Conservation (phyloP, 1,140 invertebrate species). For the Dreissena polymorpha region DNA sequence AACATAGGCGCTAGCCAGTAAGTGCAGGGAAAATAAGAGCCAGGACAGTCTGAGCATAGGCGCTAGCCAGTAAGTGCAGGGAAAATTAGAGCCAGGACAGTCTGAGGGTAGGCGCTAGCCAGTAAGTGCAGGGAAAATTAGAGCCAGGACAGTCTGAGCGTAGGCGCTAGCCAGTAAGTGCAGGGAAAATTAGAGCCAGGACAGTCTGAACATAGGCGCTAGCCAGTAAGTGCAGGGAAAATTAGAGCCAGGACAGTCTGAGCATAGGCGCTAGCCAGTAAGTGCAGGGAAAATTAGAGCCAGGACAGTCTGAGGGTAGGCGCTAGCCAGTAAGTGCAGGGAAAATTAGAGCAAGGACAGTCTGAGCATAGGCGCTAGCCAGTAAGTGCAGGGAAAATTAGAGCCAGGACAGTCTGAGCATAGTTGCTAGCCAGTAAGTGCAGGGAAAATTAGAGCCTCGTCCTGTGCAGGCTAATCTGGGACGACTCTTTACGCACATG, state of each 20-base stretch:
- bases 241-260: conserved; percentile 97
- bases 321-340: conserved; percentile 97
- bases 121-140: too few relatives aligned
- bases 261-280: conserved; percentile 98
- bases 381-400: too few relatives aligned
- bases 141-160: conserved; percentile 95
- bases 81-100: too few relatives aligned
- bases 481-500: too few relatives aligned
- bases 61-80: too few relatives aligned
- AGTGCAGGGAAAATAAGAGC: too few relatives aligned
- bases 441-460: too few relatives aligned
- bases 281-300: conserved; percentile 97
- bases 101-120: conserved; percentile 97
- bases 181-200: conserved; percentile 91
- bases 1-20: conserved; percentile 98
- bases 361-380: too few relatives aligned
- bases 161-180: conserved; percentile 98
- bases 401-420: conserved; percentile 95
- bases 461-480: too few relatives aligned
- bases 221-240: conserved; percentile 98
- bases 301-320: conserved; percentile 97
- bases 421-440: conserved; percentile 98
- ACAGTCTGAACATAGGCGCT: conserved; percentile 96
- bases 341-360: too few relatives aligned
- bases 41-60: too few relatives aligned